Evolutionary conservation across 2,888 invertebrate species (phyloP).

Genomic region (Apomyelois bistriatella): DNA sequence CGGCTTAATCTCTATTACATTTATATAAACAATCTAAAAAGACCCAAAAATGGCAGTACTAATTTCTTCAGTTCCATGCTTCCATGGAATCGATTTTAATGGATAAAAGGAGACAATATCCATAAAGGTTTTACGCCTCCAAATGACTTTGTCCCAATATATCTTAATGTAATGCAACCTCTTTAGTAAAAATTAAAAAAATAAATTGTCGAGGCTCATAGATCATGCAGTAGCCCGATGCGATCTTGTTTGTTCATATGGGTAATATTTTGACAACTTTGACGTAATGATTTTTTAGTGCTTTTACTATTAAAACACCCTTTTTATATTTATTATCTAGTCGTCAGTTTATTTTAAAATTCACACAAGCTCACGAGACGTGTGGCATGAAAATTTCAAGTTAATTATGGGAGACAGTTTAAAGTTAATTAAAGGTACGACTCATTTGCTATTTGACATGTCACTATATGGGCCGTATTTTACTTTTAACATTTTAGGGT

Average conservation of each 20-base stretch:
- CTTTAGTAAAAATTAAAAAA: conserved; percentile 10
- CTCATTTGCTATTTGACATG: not conserved
- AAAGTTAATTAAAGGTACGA: conserved; percentile 62
- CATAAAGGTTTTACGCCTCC: not conserved
- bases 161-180: not conserved
- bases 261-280: conserved; percentile 66
- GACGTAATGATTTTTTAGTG: conserved; percentile 75
- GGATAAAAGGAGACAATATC: no score
- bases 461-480: not conserved
- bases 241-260: conserved; percentile 61
- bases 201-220: conserved; percentile 35
- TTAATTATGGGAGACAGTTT: conserved; percentile 67
- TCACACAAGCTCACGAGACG: conserved; percentile 42
- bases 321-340: conserved; percentile 62
- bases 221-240: conserved; percentile 51
- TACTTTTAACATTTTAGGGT: no score
- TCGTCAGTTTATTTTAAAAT: conserved; percentile 53
- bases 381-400: conserved; percentile 70
- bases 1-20: no score
- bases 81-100: no score
- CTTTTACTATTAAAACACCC: conserved; percentile 53
- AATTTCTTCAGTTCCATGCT: no score
- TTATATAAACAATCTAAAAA: no score
- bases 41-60: no score
- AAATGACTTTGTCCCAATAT: not conserved